Evolutionary conservation across 2,888 invertebrate genomes (phyloP).

Genomic region (Mythimna vitellina): DNA sequence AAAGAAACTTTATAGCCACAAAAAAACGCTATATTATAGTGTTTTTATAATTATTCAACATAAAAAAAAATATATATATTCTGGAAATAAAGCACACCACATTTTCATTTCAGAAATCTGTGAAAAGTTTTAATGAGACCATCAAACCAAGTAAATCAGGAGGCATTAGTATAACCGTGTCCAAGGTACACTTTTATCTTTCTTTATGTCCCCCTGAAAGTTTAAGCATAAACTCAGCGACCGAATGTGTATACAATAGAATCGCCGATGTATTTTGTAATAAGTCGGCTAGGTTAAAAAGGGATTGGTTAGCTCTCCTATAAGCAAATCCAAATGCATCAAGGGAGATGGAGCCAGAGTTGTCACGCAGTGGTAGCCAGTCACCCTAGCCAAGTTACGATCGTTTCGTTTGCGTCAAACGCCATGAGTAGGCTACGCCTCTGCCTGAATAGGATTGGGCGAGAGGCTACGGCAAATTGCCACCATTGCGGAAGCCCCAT

Average conservation of each 20-base stretch:
- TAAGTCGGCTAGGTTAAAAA: too few relatives aligned
- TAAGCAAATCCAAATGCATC: background rate
- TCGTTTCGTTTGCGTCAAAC: too few relatives aligned
- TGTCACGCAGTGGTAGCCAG: background rate
- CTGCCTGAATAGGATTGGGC: too few relatives aligned
- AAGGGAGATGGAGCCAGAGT: background rate
- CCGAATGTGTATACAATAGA: background rate
- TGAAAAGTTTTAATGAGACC: slow-evolving; percentile 58
- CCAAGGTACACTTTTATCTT: slow-evolving; percentile 66
- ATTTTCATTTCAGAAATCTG: slow-evolving; percentile 73
- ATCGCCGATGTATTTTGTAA: background rate
- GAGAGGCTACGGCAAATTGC: too few relatives aligned
- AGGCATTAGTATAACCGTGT: slow-evolving; percentile 75
- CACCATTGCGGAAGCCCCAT: too few relatives aligned
- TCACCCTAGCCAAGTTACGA: too few relatives aligned
- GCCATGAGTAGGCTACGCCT: too few relatives aligned
- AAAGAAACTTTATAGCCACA: too few relatives aligned
- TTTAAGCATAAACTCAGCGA: too few relatives aligned
- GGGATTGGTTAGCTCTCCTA: too few relatives aligned
- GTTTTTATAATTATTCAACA: background rate
- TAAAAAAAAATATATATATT: background rate
- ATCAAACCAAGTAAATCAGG: slow-evolving; percentile 68
- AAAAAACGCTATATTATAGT: too few relatives aligned
- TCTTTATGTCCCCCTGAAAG: background rate
- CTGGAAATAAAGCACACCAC: background rate